Evolutionary conservation across 2,888 invertebrate genomes (phyloP).

Genomic region (Epistrophe grossulariae): DNA sequence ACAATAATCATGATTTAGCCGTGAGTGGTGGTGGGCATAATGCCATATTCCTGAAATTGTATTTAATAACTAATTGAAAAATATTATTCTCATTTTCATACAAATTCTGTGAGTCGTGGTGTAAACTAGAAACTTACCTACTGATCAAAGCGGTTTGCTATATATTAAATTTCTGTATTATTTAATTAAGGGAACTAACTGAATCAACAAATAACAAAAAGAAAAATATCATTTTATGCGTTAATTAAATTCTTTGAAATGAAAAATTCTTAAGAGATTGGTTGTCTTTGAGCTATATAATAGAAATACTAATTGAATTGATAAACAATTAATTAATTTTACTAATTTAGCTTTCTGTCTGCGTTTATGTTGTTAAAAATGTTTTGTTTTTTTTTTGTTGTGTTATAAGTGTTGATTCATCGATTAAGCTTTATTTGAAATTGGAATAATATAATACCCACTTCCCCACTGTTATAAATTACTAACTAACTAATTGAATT

Average conservation of each 20-base stretch:
- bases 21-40: too few species aligned
- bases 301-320: background rate
- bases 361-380: background rate
- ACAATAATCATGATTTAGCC: too few species aligned
- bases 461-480: background rate
- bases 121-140: too few species aligned
- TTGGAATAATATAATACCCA: background rate
- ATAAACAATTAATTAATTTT: background rate
- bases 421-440: background rate
- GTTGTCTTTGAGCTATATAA: background rate
- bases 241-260: background rate
- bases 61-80: too few species aligned
- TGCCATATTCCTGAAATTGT: too few species aligned
- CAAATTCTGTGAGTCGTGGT: too few species aligned
- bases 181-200: background rate
- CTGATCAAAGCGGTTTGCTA: too few species aligned
- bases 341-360: background rate
- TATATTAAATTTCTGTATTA: too few species aligned
- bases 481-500: too few species aligned
- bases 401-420: background rate
- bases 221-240: accelerated
- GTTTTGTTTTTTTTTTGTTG: background rate
- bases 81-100: too few species aligned
- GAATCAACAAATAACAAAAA: background rate
- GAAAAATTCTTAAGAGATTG: background rate